Evolutionary conservation across 2,113 vertebrate species (phyloP), one percentile per base, ranked within the genome.

Genomic region (Vidua chalybeata): DNA sequence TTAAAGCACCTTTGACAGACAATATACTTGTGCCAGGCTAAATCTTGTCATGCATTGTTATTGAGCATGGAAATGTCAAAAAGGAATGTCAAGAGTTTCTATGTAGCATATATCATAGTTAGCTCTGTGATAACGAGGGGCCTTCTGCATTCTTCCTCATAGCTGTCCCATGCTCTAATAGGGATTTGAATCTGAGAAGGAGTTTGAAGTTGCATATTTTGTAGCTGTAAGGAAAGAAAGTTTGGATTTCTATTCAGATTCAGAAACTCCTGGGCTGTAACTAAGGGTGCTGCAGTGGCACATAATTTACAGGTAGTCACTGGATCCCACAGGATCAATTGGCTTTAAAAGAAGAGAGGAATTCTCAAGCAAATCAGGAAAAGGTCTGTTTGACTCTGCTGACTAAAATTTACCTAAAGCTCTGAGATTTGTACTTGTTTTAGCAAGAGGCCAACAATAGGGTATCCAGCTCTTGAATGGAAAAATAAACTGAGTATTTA

Each of bases 1-100:
- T 75, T 90, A 89, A 97, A 96, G 63, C 6, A 33, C 90, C 91
- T 97, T 93, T 98, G 95, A 97, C 96, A 97, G 96, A 97, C 91
- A 97, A 94, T 97, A 85, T 88, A 94, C 89, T 97, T 89, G 39
- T 96, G 95, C 91, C 80, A 92, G 84, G 94, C 89, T 96, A 95
- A 96, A 96, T 95, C 79, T 92, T 92, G 64, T 89, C 82, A 84
- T 73, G 75, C 88, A 85, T 97, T 97, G 75, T 94, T 97, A 96
- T 72, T 93, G 86, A 83, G 77, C 51, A 96, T 68, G 82, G 97
- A 97, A 97, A 95, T 89, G 86, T 85, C 51, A 87, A 84, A 90
- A 89, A 87, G 37, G 45, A 95, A 88, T 96, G 71, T 92, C 69
- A 93, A 94, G 92, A 85, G 28, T n/a, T 84, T 93, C 85, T 59